These are phyloP conservation scores for Catostomus latipinnis DNA, from an alignment of 2,797 vertebrate species.

Conservation along the genomic window DNA sequence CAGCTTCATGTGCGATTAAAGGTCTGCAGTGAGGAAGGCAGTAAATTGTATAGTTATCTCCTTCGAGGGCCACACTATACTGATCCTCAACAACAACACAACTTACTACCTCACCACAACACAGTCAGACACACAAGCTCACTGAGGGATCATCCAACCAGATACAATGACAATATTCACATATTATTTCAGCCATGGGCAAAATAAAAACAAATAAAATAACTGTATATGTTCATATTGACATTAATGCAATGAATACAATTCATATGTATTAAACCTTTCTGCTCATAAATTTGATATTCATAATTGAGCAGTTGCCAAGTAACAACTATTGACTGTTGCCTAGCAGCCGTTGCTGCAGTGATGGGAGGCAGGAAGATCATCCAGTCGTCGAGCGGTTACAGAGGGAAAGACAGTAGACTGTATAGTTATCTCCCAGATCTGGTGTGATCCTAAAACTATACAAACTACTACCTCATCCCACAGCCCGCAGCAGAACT, in stretches of 20 bases:
- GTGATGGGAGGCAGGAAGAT: constrained; percentile 15
- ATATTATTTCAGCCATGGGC: background rate
- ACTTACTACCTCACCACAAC: constrained; percentile 95
- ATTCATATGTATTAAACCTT: constrained; percentile 7
- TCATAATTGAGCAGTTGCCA: constrained; percentile 35
- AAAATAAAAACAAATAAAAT: background rate
- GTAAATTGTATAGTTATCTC: constrained; percentile 99
- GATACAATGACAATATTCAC: background rate
- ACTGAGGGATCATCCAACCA: background rate
- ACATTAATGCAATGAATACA: background rate
- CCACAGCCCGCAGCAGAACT: constrained; percentile 76
- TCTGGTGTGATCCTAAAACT: constrained; percentile 99
- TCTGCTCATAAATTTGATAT: background rate
- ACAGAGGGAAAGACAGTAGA: constrained; percentile 98
- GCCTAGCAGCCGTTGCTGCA: constrained; percentile 1
- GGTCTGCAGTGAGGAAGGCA: constrained; percentile 85
- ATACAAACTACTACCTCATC: constrained; percentile 99
- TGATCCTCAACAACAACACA: constrained; percentile 96
- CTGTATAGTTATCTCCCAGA: constrained; percentile 99
- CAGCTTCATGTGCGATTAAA: constrained; percentile 36
- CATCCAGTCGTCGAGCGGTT: constrained; percentile 67
- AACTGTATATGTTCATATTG: background rate
- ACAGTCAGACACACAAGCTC: constrained; percentile 55
- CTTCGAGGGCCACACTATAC: constrained; percentile 84
- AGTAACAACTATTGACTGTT: constrained; percentile 17